Base-by-base conservation (phyloP, 2,113 vertebrate genomes). In the Protomyctophum bolini region DNA sequence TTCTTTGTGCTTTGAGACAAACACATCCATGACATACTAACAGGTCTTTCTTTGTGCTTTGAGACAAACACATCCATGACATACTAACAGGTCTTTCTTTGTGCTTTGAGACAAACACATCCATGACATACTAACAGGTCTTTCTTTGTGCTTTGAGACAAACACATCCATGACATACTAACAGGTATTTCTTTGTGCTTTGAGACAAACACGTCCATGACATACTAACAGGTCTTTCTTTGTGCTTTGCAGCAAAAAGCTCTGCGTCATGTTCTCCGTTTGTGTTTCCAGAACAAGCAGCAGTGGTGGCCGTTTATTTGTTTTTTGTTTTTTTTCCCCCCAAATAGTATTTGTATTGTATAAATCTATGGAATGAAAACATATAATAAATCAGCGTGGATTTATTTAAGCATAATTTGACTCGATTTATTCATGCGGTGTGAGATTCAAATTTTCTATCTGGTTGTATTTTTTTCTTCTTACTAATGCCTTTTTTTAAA, bases 191-290 rank as follows among this genome's bases (percentile, higher is more conserved):
- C n/a, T n/a, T n/a, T n/a, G n/a, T 28, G 49, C n/a, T 33, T n/a
- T 7, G 70, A 70, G 62, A 60, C 56, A 58, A 33, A 66, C 60
- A 75, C 1, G 2, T 21, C 21, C 56, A 69, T 21, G 71, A 79
- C 14, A 50, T 79, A 79, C 69, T 81, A 87, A 89, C 62, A 66
- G 84, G 77, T 21, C 21, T 21, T 21, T 21, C 21, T 21, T 57
- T 83, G 84, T 87, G 86, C 79, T 86, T 90, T 88, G 84, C 83
- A 88, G 79, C 83, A 88, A 88, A 88, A 88, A 90, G 86, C 85
- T 88, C 71, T 80, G 75, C 80, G 66, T 50, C 73, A 72, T 70
- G 60, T 66, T 29, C 57, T 72, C 73, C 49, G 73, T 76, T 71
- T 80, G 60, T 49, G 59, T 10, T 52, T 33, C 77, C 4, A 47